Conservation (phyloP, 2,797 vertebrate genomes). For the Sebastes hopkinsi region DNA sequence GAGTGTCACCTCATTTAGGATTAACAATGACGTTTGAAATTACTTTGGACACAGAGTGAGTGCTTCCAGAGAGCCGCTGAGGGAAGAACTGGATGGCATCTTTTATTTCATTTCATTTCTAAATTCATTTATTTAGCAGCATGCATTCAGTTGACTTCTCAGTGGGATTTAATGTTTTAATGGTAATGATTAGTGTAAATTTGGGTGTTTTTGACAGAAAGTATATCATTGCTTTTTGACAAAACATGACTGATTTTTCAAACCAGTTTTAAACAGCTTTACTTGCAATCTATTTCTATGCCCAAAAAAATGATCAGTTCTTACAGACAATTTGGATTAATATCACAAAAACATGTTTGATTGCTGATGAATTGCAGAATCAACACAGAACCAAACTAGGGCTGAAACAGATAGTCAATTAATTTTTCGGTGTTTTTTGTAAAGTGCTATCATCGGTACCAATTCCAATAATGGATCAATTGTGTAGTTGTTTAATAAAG, state of each 20-base stretch:
- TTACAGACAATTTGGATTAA: background rate
- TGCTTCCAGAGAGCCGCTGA: conserved; percentile 4
- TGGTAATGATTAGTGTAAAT: background rate
- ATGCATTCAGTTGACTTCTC: background rate
- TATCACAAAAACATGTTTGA: background rate
- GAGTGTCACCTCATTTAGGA: conserved; percentile 64
- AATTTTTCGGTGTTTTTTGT: background rate
- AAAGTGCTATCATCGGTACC: background rate
- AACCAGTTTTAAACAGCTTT: background rate
- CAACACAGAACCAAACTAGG: background rate
- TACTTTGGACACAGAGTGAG: conserved; percentile 41
- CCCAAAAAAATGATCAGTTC: too few relatives aligned
- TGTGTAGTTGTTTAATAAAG: background rate
- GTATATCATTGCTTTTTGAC: background rate
- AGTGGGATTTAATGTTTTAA: background rate
- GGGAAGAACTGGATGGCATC: background rate
- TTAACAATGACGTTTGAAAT: conserved; percentile 54
- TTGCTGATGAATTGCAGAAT: background rate
- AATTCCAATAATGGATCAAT: background rate
- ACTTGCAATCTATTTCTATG: background rate
- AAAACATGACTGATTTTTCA: background rate
- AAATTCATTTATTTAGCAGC: conserved; percentile 9
- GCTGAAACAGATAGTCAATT: too few relatives aligned
- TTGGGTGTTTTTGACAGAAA: background rate
- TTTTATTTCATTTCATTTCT: background rate